Conservation (phyloP, 2,888 invertebrate genomes). For the Pyrrhosoma nymphula region DNA sequence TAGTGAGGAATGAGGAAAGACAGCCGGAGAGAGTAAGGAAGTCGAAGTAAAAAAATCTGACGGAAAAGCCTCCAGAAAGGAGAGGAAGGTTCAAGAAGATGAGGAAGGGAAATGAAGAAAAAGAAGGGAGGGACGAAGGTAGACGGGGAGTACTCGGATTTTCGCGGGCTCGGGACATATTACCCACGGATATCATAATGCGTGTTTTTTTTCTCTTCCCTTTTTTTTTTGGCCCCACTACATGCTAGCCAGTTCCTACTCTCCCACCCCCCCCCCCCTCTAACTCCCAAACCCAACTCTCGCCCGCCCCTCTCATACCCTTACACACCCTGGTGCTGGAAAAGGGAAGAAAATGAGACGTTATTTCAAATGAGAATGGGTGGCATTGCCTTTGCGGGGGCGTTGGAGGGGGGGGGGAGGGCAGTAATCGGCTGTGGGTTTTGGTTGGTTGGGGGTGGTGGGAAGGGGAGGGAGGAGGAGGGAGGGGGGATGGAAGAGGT, state of each 20-base stretch:
- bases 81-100: too few species aligned
- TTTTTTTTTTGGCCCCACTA: background rate
- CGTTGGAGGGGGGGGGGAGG: background rate
- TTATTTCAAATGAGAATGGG: background rate
- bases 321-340: background rate
- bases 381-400: background rate
- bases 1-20: too few species aligned
- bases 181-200: conserved; percentile 58
- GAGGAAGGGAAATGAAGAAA: background rate
- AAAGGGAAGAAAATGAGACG: background rate
- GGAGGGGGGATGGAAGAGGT: background rate
- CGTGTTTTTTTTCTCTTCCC: conserved; percentile 37
- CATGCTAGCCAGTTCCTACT: background rate
- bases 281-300: too few species aligned
- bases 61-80: too few species aligned
- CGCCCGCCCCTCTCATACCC: background rate
- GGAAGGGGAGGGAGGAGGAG: background rate
- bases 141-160: background rate
- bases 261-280: background rate
- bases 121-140: background rate
- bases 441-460: background rate
- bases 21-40: too few species aligned
- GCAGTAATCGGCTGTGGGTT: background rate
- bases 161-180: conserved; percentile 29
- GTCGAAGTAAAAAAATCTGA: too few species aligned